Base-by-base conservation (phyloP, 37 sponge, comb jelly and placozoan genomes). In the Cliona cf. orientalis region DNA sequence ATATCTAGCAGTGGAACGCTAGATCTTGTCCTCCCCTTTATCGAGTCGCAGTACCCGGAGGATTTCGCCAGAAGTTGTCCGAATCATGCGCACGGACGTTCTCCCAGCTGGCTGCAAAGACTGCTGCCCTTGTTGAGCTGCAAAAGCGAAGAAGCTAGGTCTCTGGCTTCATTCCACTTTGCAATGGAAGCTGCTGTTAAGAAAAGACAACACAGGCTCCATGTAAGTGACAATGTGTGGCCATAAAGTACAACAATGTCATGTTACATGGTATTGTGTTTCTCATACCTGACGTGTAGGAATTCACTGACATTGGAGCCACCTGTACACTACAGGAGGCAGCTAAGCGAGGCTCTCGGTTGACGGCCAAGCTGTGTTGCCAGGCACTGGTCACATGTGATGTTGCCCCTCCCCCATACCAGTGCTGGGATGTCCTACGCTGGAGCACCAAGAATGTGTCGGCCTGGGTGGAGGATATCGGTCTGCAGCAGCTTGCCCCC, bases 181-280 rank as follows among this genome's bases (percentile, higher is more conserved):
- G 87, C 87, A 38, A 86, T 86, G 87, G 87, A 86, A 44, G 79
- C 87, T 17, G 61, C 55, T 14, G 80, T 86, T 43, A 86, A 86
- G 58, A 79, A 45, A 62, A 64, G 72, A 39, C 87, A 86, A 38
- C 39, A 74, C 46, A 79, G 72, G 66, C 44, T 79, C 7, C 57
- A 86, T 17, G 87, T 86, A 31, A 71, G 80, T 1, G 53, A 49
- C 9, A 49, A 49, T 9, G 14, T 49, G 53, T 69, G 9, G 41
- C 9, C 43, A 40, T 69, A n/a, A n/a, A n/a, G n/a, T n/a, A n/a
- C n/a, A n/a, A n/a, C n/a, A n/a, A n/a, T n/a, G n/a, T 49, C 53
- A 49, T 49, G 53, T 19, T 49, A 14, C n/a, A n/a, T n/a, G n/a
- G n/a, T n/a, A n/a, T n/a, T 14, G 14, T 49, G 53, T 49, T 49